Evolutionary conservation across 2,113 vertebrate genomes (phyloP), one percentile per base, ranked within the genome.

Genomic region (Noctilio leporinus): DNA sequence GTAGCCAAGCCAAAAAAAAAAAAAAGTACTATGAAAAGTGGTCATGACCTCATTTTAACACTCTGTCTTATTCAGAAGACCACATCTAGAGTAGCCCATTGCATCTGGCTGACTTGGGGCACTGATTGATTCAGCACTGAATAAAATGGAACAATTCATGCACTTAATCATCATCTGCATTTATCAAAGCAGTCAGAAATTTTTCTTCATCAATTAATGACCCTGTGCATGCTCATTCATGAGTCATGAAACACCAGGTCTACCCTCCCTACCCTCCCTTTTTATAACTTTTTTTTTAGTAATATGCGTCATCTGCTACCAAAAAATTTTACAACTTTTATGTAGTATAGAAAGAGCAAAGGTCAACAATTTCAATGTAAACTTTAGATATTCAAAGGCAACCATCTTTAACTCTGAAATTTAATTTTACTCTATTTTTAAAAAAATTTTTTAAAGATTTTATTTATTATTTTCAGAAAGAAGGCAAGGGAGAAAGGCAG

Each of bases 31-130:
- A 28, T 95, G 96, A 93, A 95, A 97, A 97, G 96, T 97, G 89
- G 95, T 94, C 95, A 96, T 97, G 96, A 97, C 97, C 96, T 97
- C 96, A 97, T 97, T 97, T 96, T 89, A 95, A 89, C 94, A 97
- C 95, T 92, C 95, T 86, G 93, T 95, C 78, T 96, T 91, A 97
- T 97, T 96, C 94, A 95, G 95, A 94, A 40, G 93, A 78, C 88
- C 96, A 94, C 91, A 95, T 96, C 96, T 77, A 90, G 93, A 95
- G 96, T 82, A 93, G 82, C 73, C 91, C 95, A 83, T 84, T 96
- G 94, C 96, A 94, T 72, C 86, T 95, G 86, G 73, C 94, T 97
- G 96, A 97, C 96, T 96, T 86, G 83, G 78, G 89, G 57, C 78
- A 93, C 96, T 95, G 96, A 97, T 94, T 95, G 93, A 97, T 93